Base-by-base conservation (phyloP, 2,797 vertebrate genomes). In the Pempheris klunzingeri region DNA sequence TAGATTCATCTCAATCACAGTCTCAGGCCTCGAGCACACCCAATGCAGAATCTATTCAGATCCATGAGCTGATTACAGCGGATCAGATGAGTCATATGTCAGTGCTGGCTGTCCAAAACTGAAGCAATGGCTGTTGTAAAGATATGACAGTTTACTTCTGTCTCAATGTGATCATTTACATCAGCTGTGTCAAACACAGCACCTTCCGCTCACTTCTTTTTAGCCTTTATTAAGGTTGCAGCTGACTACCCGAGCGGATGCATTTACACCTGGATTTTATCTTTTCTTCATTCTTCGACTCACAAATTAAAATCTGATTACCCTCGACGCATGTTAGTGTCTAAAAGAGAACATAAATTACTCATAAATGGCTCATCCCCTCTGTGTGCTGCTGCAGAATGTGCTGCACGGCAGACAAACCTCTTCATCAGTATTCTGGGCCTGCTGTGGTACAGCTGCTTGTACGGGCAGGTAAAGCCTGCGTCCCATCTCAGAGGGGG, bases 1-100 rank as follows among this genome's bases (percentile, higher is more conserved):
- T 49, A 71, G 62, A 74, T 83, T 77, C 32, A 85, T 82, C 71
- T 81, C 77, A 28, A 55, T 66, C 71, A 26, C 32, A 54, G 58
- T 65, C 57, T 20, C 17, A 71, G 30, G 58, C 61, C 20, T 44
- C 0, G 52, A 66, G 62, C 47, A 61, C 38, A 39, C 67, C 80
- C 69, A 44, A 30, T 26, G 49, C 70, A 59, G 32, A 75, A 73
- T 86, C 46, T 76, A 58, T 59, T 77, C 57, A 87, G 77, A 80
- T 60, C 17, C 53, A n/a, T 43, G 22, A 58, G 55, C 60, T 77
- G 81, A 87, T 84, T 81, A 71, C 43, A 55, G 67, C 18, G 2
- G 60, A 84, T 85, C 55, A 57, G 77, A 82, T 83, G 83, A 86
- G 75, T 81, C 78, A 70, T 44, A 55, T 22, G 68, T 17, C 64